Percentiles rank a stretch among this genome's conserved stretches.
Conservation (phyloP, 2,888 invertebrate genomes). For the Tortricodes alternella region DNA sequence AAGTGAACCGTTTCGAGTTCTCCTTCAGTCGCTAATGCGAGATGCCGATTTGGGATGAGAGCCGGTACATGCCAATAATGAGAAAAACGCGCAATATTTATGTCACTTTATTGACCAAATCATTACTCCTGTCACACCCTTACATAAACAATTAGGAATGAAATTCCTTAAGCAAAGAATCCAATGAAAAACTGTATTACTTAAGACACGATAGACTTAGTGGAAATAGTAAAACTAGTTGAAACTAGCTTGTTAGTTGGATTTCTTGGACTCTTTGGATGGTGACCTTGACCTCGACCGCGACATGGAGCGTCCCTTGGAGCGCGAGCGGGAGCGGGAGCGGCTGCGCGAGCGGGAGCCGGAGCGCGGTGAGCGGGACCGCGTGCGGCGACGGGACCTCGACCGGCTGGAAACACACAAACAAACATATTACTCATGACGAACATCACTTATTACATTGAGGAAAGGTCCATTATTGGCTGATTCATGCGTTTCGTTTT, state of each 20-base stretch:
- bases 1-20: too few relatives aligned
- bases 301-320: slow-evolving; percentile 76
- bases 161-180: slow-evolving; percentile 40
- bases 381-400: slow-evolving; percentile 84
- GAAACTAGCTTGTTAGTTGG: slow-evolving; percentile 52
- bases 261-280: slow-evolving; percentile 78
- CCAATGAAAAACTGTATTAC: slow-evolving; percentile 23
- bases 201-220: slow-evolving; percentile 32
- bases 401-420: slow-evolving; percentile 76
- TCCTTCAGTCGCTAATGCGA: too few relatives aligned
- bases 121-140: slow-evolving; percentile 56
- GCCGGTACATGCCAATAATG: too few relatives aligned
- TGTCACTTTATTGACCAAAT: slow-evolving; percentile 65
- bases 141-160: slow-evolving; percentile 62
- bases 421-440: slow-evolving; percentile 8
- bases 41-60: too few relatives aligned
- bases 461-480: too few relatives aligned
- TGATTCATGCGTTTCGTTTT: too few relatives aligned
- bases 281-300: slow-evolving; percentile 76
- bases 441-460: neutral
- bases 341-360: slow-evolving; percentile 76
- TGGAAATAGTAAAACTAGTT: slow-evolving; percentile 21
- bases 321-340: slow-evolving; percentile 78
- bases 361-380: slow-evolving; percentile 82
- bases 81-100: slow-evolving; percentile 32